Evolutionary conservation across 92 coral and sea anemone species (phyloP).

Genomic region (Montipora capitata): DNA sequence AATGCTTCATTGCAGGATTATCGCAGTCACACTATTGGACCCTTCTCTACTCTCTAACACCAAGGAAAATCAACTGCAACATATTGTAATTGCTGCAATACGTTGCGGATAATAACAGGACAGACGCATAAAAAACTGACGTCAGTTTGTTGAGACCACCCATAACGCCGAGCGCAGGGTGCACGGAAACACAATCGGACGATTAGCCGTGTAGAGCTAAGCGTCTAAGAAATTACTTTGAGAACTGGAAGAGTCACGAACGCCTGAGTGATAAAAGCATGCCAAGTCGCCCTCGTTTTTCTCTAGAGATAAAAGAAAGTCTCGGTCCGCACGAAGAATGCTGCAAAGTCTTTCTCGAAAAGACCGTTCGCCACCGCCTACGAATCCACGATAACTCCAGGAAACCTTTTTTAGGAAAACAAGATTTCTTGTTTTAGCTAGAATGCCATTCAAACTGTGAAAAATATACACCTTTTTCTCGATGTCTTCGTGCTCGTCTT

Average conservation of each 20-base stretch:
- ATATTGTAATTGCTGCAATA: too few relatives aligned
- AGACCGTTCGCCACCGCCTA: conserved; percentile 1
- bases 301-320: background rate
- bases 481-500: too few relatives aligned
- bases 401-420: background rate
- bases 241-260: background rate
- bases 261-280: background rate
- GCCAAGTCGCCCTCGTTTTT: background rate
- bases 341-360: conserved; percentile 5
- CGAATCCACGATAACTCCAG: background rate
- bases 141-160: background rate
- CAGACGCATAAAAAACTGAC: too few relatives aligned
- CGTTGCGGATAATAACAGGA: too few relatives aligned
- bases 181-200: conserved; percentile 2
- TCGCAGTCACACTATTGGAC: too few relatives aligned
- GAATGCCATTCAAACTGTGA: too few relatives aligned
- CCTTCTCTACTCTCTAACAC: too few relatives aligned
- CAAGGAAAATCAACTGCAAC: too few relatives aligned
- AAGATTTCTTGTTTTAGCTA: too few relatives aligned
- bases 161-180: background rate
- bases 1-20: too few relatives aligned
- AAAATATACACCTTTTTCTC: too few relatives aligned
- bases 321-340: background rate
- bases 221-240: background rate
- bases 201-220: background rate